These are phyloP conservation scores for Spizaetus ornatus DNA, from an alignment of 2,113 vertebrate genomes.

Conservation along the genomic window DNA sequence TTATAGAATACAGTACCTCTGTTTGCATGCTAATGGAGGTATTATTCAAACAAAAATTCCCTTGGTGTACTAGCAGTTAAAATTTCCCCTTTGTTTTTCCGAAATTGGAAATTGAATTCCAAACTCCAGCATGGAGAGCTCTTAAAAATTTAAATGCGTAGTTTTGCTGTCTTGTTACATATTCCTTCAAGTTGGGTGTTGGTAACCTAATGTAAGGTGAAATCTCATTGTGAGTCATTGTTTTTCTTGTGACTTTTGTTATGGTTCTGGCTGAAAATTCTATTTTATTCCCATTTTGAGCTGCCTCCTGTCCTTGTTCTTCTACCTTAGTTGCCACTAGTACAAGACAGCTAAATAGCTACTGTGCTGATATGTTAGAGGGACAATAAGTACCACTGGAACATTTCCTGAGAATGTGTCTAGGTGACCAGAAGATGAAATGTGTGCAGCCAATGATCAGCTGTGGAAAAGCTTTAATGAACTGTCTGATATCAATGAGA, in stretches of 20 bases:
- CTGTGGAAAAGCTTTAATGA: neutral
- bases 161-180: neutral
- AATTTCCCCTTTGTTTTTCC: neutral
- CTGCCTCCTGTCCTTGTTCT: neutral
- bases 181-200: neutral
- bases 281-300: neutral
- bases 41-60: neutral
- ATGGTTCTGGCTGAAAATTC: neutral
- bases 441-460: neutral
- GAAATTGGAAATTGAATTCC: neutral
- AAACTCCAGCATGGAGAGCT: neutral
- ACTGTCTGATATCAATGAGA: neutral
- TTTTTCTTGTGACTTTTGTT: neutral
- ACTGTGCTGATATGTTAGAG: neutral
- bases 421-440: neutral
- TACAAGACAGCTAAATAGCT: neutral
- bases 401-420: rapidly evolving
- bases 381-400: neutral
- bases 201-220: neutral
- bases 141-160: neutral
- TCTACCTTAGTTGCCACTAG: neutral
- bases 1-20: neutral
- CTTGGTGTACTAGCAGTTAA: neutral
- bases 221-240: neutral
- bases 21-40: neutral